Evolutionary conservation across 2,888 invertebrate species (phyloP).

Genomic region (Alentia gelatinosa): DNA sequence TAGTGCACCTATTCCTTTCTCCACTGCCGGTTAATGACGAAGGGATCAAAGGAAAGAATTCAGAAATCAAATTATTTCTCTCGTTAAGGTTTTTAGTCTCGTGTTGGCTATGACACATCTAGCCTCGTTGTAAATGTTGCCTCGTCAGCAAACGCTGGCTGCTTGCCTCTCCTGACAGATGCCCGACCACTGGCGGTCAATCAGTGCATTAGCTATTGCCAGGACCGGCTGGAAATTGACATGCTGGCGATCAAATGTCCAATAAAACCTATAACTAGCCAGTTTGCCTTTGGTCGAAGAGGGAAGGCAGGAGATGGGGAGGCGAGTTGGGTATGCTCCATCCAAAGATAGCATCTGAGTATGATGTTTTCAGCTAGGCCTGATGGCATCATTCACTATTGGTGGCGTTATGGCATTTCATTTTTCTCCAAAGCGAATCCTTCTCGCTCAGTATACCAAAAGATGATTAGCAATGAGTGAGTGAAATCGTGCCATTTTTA

Average conservation of each 20-base stretch:
- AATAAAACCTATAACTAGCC: slow-evolving; percentile 11
- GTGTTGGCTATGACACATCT: neutral
- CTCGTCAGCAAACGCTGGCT: neutral
- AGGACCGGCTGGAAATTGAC: neutral
- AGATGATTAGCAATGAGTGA: no score
- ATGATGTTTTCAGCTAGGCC: no score
- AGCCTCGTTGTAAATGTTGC: neutral
- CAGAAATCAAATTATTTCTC: no score
- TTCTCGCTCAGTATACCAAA: no score
- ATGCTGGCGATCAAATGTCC: neutral
- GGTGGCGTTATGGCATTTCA: no score
- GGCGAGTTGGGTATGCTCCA: neutral
- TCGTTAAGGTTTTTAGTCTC: no score
- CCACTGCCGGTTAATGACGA: no score
- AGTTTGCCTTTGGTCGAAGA: neutral
- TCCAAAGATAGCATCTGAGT: slow-evolving; percentile 6
- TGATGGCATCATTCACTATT: no score
- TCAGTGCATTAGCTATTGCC: neutral
- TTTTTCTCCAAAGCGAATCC: no score
- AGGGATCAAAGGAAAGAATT: no score
- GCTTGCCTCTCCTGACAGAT: neutral
- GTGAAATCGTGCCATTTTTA: no score
- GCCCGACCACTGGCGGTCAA: neutral
- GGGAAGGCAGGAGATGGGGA: neutral
- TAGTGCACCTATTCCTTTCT: no score